Conservation (phyloP, 2,797 vertebrate genomes). For the Loris lydekkerianus region DNA sequence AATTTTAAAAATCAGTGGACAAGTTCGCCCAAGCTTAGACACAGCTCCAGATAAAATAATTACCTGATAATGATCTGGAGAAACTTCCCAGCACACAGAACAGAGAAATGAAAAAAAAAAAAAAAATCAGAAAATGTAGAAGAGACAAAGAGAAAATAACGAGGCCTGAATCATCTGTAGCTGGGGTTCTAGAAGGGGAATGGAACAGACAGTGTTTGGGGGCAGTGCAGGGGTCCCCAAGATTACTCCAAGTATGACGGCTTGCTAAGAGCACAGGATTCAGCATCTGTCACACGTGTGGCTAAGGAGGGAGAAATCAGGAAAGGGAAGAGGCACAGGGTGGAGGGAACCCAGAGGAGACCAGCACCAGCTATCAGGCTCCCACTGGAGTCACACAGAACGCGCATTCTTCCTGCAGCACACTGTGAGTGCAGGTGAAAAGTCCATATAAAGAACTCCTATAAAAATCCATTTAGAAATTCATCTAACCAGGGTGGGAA, state of each 20-base stretch:
- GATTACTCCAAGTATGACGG: neutral
- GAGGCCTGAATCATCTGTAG: fast-evolving
- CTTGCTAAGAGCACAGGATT: neutral
- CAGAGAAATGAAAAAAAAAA: too few species aligned
- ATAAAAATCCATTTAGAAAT: neutral
- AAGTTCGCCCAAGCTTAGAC: neutral
- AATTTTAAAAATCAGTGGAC: neutral
- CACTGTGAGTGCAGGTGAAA: neutral
- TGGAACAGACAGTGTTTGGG: neutral
- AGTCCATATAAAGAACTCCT: neutral
- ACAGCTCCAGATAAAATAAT: neutral
- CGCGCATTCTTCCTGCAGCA: too few species aligned
- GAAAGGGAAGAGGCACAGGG: neutral
- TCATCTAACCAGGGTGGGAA: fast-evolving
- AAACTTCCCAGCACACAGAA: too few species aligned
- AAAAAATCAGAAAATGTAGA: fast-evolving
- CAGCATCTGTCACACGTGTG: neutral
- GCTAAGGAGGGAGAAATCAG: neutral
- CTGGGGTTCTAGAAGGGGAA: neutral
- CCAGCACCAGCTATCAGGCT: neutral
- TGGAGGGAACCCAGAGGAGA: neutral
- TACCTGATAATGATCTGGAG: neutral
- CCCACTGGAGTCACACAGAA: neutral
- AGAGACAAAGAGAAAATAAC: neutral
- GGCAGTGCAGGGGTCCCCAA: neutral